phyloP scores from a whole-genome alignment of 2,888 invertebrate species.

The Agriopis leucophaearia region DNA sequence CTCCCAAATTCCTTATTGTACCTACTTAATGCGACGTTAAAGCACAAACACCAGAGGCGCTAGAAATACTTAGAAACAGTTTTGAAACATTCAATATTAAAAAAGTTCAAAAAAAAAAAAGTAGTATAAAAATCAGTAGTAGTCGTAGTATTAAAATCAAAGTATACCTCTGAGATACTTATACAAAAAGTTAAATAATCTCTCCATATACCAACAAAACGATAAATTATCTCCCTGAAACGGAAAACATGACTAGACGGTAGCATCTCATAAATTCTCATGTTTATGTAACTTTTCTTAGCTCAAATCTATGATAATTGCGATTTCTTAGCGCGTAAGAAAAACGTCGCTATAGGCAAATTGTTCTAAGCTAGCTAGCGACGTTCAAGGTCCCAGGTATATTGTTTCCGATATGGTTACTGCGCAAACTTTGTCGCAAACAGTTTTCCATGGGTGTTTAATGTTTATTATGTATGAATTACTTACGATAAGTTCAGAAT shows the following conservation, averaged over 20 bases:
- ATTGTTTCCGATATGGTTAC: slow-evolving; percentile 3
- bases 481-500: slow-evolving; percentile 1
- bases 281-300: slow-evolving; percentile 1
- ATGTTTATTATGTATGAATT: slow-evolving; percentile 5
- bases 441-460: background rate
- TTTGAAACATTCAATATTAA: no score
- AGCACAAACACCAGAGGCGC: no score
- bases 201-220: background rate
- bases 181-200: background rate
- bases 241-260: slow-evolving; percentile 17
- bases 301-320: background rate
- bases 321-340: background rate
- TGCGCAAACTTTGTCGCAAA: background rate
- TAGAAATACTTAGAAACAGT: no score
- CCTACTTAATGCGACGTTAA: no score
- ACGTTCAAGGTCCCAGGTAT: background rate
- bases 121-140: no score
- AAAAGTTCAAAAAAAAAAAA: no score
- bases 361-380: background rate
- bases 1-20: no score
- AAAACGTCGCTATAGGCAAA: background rate
- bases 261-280: slow-evolving; percentile 7
- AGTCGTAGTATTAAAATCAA: no score
- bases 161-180: no score
- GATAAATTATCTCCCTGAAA: slow-evolving; percentile 9